Conservation (phyloP, 2,113 vertebrate genomes). For the Neolamprologus cancellatus region DNA sequence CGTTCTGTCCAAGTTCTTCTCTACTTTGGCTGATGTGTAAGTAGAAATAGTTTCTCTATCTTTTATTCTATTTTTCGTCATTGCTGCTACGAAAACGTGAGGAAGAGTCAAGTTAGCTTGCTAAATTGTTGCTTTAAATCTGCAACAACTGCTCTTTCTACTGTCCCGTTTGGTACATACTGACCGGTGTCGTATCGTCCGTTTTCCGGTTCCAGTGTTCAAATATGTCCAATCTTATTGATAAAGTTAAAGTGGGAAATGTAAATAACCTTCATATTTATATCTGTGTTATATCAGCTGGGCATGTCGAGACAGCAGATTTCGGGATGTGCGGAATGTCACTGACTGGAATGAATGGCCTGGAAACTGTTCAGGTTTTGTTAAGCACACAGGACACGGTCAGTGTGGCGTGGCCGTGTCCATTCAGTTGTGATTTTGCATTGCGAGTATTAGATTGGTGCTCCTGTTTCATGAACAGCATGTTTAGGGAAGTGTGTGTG, state of each 20-base stretch:
- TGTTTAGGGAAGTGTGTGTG: background rate
- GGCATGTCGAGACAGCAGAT: background rate
- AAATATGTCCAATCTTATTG: background rate
- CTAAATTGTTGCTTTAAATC: background rate
- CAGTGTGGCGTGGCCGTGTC: background rate
- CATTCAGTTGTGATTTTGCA: background rate
- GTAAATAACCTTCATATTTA: background rate
- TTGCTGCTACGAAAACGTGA: background rate
- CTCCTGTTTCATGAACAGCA: background rate
- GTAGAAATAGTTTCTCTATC: slow-evolving; percentile 23
- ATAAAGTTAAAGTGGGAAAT: fast-evolving
- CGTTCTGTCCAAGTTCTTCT: slow-evolving; percentile 6
- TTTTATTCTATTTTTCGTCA: background rate
- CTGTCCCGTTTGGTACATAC: background rate
- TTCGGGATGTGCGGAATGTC: background rate
- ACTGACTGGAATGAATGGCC: background rate
- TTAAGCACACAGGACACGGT: background rate
- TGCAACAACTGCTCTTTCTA: background rate
- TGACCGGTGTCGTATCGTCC: background rate
- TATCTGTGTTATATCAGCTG: background rate
- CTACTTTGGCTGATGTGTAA: slow-evolving; percentile 62
- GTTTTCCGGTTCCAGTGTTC: background rate
- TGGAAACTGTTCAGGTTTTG: background rate
- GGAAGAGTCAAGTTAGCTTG: background rate
- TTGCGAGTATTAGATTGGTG: background rate